A percentile compares a stretch with the other conserved stretches of the same genome.
Evolutionary conservation across 2,888 invertebrate genomes (phyloP).

Genomic region (Drosophila engyochracea): DNA sequence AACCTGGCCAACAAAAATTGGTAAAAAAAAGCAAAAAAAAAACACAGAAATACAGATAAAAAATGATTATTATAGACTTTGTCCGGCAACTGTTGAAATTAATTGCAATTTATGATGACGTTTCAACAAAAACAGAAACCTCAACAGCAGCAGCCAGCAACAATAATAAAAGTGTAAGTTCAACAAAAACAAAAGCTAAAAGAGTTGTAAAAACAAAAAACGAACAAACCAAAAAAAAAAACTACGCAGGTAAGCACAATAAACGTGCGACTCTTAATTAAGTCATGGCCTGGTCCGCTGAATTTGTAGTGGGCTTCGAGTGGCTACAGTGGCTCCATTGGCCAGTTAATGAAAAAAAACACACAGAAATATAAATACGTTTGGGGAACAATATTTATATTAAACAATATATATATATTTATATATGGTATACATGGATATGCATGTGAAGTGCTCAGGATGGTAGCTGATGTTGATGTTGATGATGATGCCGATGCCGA

Average conservation of each 20-base stretch:
- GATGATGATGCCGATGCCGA: constrained; percentile 33
- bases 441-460: constrained; percentile 69
- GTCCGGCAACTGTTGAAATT: constrained; percentile 73
- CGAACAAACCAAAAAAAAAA: constrained; percentile 44
- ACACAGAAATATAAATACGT: constrained; percentile 25
- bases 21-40: constrained; percentile 20
- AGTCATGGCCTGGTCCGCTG: constrained; percentile 70
- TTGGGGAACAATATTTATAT: constrained; percentile 72
- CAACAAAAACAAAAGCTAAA: constrained; percentile 66
- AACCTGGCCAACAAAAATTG: constrained; percentile 4
- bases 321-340: constrained; percentile 69
- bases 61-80: constrained; percentile 55
- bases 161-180: constrained; percentile 53
- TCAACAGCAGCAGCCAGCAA: constrained; percentile 23
- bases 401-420: constrained; percentile 52
- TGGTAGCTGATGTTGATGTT: constrained; percentile 50
- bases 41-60: constrained; percentile 5
- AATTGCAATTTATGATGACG: constrained; percentile 82
- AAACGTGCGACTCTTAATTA: constrained; percentile 80
- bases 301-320: constrained; percentile 71
- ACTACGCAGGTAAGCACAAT: constrained; percentile 80
- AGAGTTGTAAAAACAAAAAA: constrained; percentile 54
- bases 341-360: constrained; percentile 38
- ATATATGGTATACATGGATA: constrained; percentile 9
- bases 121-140: constrained; percentile 71